These are phyloP conservation scores for Mesorhabditis belari DNA, from an alignment of 2,888 invertebrate genomes.

Conservation along the genomic window DNA sequence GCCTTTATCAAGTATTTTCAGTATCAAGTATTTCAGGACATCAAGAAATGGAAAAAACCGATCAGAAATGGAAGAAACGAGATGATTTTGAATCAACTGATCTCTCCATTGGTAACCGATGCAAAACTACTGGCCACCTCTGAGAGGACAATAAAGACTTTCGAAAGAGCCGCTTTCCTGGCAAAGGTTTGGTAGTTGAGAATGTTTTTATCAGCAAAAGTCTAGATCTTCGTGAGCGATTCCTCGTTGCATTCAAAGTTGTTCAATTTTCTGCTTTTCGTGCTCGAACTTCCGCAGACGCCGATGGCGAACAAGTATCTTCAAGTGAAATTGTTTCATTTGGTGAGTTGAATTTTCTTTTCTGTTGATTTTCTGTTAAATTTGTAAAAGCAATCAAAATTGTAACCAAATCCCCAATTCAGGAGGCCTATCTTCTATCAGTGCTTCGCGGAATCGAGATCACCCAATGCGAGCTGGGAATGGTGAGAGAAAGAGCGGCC, in stretches of 20 bases:
- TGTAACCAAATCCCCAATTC: neutral
- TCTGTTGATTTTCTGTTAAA: neutral
- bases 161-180: neutral
- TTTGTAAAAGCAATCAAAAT: neutral
- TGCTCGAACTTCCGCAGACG: slow-evolving; percentile 86
- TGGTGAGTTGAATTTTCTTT: slow-evolving; percentile 70
- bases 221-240: neutral
- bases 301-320: slow-evolving; percentile 90
- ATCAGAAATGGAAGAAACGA: too few relatives aligned
- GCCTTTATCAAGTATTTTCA: too few relatives aligned
- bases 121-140: neutral
- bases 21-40: too few relatives aligned
- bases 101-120: neutral
- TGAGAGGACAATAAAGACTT: neutral
- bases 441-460: slow-evolving; percentile 68
- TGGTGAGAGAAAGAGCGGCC: slow-evolving; percentile 64
- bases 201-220: slow-evolving; percentile 61
- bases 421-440: slow-evolving; percentile 30
- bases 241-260: slow-evolving; percentile 5
- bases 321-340: slow-evolving; percentile 72
- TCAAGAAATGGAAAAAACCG: too few relatives aligned
- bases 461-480: slow-evolving; percentile 72
- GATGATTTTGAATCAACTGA: too few relatives aligned
- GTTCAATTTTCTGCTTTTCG: slow-evolving; percentile 68
- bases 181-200: slow-evolving; percentile 19